phyloP scores from a whole-genome alignment of 2,888 invertebrate species.

The Acanthosepion pharaonis region DNA sequence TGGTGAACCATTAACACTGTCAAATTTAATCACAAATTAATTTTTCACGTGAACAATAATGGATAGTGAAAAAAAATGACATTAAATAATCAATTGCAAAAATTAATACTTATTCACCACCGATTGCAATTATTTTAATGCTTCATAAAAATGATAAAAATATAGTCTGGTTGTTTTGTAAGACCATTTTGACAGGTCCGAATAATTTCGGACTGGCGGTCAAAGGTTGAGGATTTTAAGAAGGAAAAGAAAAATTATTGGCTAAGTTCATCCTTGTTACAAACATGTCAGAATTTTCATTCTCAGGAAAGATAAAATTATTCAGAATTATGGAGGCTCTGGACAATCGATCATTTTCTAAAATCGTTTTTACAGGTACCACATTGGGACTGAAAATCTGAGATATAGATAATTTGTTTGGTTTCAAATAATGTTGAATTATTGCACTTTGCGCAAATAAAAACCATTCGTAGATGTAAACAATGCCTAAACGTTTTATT shows the following conservation, averaged over 20 bases:
- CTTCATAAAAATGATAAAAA: not conserved
- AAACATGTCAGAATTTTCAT: not conserved
- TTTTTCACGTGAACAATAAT: not conserved
- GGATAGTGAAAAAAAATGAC: not conserved
- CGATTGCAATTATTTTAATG: slow-evolving; percentile 4
- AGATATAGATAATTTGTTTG: too few species aligned
- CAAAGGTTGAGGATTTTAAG: not conserved
- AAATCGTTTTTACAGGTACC: too few species aligned
- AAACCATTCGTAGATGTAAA: too few species aligned
- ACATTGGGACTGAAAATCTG: too few species aligned
- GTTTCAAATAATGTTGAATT: too few species aligned
- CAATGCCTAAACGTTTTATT: too few species aligned
- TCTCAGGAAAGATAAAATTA: not conserved
- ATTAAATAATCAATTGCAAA: not conserved
- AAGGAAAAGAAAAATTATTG: not conserved
- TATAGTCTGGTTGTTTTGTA: not conserved
- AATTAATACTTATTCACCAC: not conserved
- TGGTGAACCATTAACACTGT: not conserved
- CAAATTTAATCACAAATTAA: not conserved
- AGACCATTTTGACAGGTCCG: not conserved
- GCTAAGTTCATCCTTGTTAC: not conserved
- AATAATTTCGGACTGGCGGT: not conserved
- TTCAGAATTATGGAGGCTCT: not conserved
- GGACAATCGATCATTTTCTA: too few species aligned
- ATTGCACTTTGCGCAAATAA: too few species aligned